Percentiles rank a stretch among this genome's conserved stretches.
These are phyloP conservation scores for Hybognathus amarus DNA, from an alignment of 2,797 vertebrate genomes.

Conservation along the genomic window DNA sequence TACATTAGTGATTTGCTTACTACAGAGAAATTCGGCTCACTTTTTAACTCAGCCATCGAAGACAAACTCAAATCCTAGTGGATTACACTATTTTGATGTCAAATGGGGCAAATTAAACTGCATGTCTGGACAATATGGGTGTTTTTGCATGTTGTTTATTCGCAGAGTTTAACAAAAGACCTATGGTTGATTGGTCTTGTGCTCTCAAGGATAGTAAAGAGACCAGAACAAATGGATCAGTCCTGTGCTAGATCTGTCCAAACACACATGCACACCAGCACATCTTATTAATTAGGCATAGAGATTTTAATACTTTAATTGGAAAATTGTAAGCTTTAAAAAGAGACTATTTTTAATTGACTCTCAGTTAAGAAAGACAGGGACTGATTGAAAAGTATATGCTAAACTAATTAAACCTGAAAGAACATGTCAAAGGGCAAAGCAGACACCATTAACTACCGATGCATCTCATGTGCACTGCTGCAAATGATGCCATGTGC, in stretches of 20 bases:
- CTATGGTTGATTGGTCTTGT: conserved; percentile 50
- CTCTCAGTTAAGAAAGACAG: conserved; percentile 37
- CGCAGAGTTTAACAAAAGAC: conserved; percentile 51
- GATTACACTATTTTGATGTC: conserved; percentile 50
- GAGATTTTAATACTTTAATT: conserved; percentile 60
- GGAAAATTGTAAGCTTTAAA: conserved; percentile 47
- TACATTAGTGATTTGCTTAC: conserved; percentile 44
- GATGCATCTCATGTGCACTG: conserved; percentile 47
- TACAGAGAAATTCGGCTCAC: conserved; percentile 3
- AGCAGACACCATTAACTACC: conserved; percentile 53
- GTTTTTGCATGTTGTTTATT: conserved; percentile 50
- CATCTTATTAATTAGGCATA: conserved; percentile 60
- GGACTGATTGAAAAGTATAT: conserved; percentile 60
- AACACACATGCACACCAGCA: conserved; percentile 49
- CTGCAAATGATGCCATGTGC: conserved; percentile 28
- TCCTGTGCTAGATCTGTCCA: conserved; percentile 56
- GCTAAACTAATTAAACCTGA: conserved; percentile 66
- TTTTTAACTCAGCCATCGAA: conserved; percentile 37
- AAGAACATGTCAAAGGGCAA: conserved; percentile 57
- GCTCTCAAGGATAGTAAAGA: conserved; percentile 37
- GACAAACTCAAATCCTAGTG: conserved; percentile 31
- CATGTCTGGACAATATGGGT: conserved; percentile 28
- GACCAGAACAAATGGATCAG: conserved; percentile 47
- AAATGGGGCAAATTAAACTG: conserved; percentile 48
- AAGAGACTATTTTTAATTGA: conserved; percentile 22